These are phyloP conservation scores for Cephus nigrinus DNA, from an alignment of 2,888 invertebrate genomes.

Conservation along the genomic window DNA sequence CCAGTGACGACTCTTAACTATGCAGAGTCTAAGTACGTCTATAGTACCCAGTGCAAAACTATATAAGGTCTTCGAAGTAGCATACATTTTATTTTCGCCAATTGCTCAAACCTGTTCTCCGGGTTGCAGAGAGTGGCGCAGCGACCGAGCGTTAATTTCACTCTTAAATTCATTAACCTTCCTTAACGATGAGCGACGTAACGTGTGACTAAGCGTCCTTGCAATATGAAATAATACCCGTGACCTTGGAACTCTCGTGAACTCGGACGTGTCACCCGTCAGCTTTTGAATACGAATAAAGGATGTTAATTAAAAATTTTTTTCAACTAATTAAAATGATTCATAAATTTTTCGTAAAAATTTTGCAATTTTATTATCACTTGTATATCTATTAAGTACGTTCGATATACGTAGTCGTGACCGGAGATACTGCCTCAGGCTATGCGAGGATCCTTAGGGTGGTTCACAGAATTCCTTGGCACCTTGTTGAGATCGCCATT, in stretches of 20 bases:
- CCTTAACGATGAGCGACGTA: not conserved
- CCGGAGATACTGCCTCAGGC: not conserved
- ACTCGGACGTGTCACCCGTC: not conserved
- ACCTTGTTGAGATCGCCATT: not conserved
- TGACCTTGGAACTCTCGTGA: not conserved
- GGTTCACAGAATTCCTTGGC: not conserved
- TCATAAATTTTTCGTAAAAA: not conserved
- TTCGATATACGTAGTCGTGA: too few species aligned
- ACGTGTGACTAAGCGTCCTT: constrained; percentile 6
- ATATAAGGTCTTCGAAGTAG: not conserved
- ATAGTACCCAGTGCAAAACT: not conserved
- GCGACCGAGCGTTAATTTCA: constrained; percentile 7
- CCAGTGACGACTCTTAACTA: not conserved
- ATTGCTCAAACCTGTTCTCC: constrained; percentile 8
- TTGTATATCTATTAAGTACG: too few species aligned
- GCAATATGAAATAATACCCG: not conserved
- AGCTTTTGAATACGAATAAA: not conserved
- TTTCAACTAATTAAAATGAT: not conserved
- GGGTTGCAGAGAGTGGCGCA: not conserved
- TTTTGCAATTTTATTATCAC: not conserved
- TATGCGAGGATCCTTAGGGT: not conserved
- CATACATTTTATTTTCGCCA: not conserved
- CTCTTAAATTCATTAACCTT: constrained; percentile 13
- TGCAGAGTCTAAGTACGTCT: not conserved
- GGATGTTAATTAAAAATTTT: not conserved